Base-by-base conservation (phyloP, 2,113 vertebrate species). In the Leptobrachium ailaonicum region DNA sequence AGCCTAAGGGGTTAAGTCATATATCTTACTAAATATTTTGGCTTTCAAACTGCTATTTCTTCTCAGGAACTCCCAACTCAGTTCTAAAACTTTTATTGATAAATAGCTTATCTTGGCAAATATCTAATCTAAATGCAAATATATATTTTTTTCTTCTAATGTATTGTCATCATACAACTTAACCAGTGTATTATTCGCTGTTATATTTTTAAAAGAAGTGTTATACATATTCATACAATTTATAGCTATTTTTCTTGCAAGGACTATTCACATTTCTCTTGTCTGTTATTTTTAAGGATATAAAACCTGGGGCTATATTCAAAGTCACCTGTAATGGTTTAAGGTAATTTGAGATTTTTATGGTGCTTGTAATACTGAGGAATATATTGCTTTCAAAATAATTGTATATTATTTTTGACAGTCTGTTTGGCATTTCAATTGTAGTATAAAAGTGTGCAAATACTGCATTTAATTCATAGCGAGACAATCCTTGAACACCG, bases 291-390 rank as follows among this genome's bases (percentile, higher is more conserved):
- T 71, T 45, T 12, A 9, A 40, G 69, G 20, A 71, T 53, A 71
- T 7, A 50, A 50, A 50, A 10, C 43, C 58, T 64, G 45, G 43
- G 44, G 44, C 9, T n/a, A 63, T 32, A 32, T 64, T 10, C 43
- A 43, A 74, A 54, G 73, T 64, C 32, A 75, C 64, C 64, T 63
- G 64, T 67, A 54, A 76, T 68, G n/a, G 32, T 76, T 67, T 67
- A 40, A 42, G 40, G 64, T 56, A 76, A 54, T 50, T 41, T 68
- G 40, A 67, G 41, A 56, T 67, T 76, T 75, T 54, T 56, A 76
- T 68, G 40, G 20, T 43, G 9, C 40, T 10, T 20, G 14, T 32
- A 76, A 68, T 68, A 14, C 10, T 67, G 66, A 68, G 42, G 10
- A 41, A 56, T 76, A 56, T 76, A 76, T 7, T 50, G 40, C 41